Evolutionary conservation across 2,888 invertebrate genomes (phyloP).

Genomic region (Leptothorax acervorum): DNA sequence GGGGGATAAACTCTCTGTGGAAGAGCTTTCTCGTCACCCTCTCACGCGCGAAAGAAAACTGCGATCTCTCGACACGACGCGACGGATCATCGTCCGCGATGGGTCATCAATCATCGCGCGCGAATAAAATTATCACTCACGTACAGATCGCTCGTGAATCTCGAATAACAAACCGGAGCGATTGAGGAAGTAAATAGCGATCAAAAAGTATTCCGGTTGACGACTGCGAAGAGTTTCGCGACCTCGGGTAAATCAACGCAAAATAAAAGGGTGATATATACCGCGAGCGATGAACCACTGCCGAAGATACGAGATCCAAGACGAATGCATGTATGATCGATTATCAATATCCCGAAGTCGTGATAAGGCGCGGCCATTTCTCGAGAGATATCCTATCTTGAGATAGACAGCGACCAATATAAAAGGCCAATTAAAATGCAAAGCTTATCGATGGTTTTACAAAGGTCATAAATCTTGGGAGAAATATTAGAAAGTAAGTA

Average conservation of each 20-base stretch:
- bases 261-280: not conserved
- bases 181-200: not conserved
- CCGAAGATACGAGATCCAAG: slow-evolving; percentile 39
- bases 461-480: not conserved
- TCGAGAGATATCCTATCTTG: slow-evolving; percentile 61
- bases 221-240: not conserved
- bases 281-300: slow-evolving; percentile 47
- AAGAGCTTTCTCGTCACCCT: slow-evolving; percentile 10
- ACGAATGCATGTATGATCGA: slow-evolving; percentile 24
- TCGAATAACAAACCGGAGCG: not conserved
- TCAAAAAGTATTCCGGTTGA: not conserved
- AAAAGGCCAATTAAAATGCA: not conserved
- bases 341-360: slow-evolving; percentile 54
- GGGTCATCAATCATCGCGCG: slow-evolving; percentile 10
- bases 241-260: slow-evolving; percentile 2
- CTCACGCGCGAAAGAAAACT: slow-evolving; percentile 7
- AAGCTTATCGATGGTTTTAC: not conserved
- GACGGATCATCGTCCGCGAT: slow-evolving; percentile 25
- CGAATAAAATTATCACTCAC: slow-evolving; percentile 7
- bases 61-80: not conserved
- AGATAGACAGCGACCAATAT: slow-evolving; percentile 1
- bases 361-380: slow-evolving; percentile 57
- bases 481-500: not conserved
- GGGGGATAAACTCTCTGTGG: slow-evolving; percentile 18
- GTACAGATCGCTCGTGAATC: not conserved